Percentiles rank a stretch among this genome's conserved stretches.
Conservation (phyloP, 2,888 invertebrate species). For the Pseudococcus longispinus region DNA sequence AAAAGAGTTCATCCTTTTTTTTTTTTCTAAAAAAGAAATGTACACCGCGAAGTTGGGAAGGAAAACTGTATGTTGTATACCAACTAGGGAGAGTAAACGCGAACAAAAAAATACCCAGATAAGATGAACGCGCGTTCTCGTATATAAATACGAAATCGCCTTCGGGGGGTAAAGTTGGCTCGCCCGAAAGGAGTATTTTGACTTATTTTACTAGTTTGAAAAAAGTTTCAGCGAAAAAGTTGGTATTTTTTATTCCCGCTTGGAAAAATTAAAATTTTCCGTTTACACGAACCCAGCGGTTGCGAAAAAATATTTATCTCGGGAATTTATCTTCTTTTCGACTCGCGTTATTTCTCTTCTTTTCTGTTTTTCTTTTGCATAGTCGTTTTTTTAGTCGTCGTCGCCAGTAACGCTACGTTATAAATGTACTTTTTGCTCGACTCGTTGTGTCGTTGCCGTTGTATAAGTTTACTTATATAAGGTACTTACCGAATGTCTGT, state of each 20-base stretch:
- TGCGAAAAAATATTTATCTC: not conserved
- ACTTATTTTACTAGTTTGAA: conserved; percentile 16
- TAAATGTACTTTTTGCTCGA: not conserved
- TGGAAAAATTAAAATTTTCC: conserved; percentile 23
- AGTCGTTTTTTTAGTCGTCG: not conserved
- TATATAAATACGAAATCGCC: not conserved
- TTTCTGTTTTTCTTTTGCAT: not conserved
- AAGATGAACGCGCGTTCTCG: not conserved
- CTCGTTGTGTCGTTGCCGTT: not conserved
- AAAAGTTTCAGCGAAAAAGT: conserved; percentile 19
- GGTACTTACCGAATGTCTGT: not conserved
- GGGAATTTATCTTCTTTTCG: conserved; percentile 3
- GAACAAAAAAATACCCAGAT: not conserved
- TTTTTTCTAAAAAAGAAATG: not conserved
- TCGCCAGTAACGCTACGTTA: not conserved
- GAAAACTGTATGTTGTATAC: not conserved
- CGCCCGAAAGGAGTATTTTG: conserved; percentile 20
- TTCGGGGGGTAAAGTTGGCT: not conserved
- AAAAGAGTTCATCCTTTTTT: conserved; percentile 23
- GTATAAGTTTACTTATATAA: not conserved
- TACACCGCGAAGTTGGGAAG: not conserved
- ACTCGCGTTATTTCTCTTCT: not conserved
- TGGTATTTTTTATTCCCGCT: conserved; percentile 12
- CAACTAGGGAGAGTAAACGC: not conserved
- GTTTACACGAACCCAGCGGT: not conserved